A percentile compares a stretch with the other conserved stretches of the same genome.
phyloP scores from a whole-genome alignment of 2,888 invertebrate genomes.

The Agriopis leucophaearia region DNA sequence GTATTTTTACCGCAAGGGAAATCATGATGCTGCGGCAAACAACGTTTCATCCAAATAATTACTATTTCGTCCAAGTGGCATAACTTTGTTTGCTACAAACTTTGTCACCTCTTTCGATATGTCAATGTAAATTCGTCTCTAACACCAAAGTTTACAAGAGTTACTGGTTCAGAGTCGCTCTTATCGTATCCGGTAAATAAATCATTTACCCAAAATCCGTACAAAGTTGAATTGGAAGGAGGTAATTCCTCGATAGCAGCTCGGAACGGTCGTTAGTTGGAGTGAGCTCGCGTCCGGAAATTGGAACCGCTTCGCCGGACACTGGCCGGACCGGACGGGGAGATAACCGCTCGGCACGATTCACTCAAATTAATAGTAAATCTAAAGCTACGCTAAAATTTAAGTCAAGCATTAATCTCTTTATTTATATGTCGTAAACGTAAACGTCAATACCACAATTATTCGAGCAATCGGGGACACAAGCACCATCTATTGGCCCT shows the following conservation, averaged over 20 bases:
- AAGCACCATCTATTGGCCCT: too few species aligned
- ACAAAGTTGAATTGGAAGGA: conserved; percentile 25
- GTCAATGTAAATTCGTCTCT: not conserved
- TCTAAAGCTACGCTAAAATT: conserved; percentile 31
- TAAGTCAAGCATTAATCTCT: conserved; percentile 15
- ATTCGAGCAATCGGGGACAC: too few species aligned
- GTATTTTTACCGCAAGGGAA: too few species aligned
- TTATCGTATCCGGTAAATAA: conserved; percentile 11
- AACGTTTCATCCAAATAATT: too few species aligned
- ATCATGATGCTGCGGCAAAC: too few species aligned
- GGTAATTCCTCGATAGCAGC: conserved; percentile 29
- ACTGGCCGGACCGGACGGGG: conserved; percentile 52
- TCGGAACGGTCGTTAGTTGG: conserved; percentile 41
- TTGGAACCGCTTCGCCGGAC: conserved; percentile 66
- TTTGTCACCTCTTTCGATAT: not conserved
- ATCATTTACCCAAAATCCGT: conserved; percentile 17
- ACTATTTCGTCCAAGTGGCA: too few species aligned
- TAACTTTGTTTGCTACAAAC: not conserved
- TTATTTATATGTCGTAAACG: not conserved
- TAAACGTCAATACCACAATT: too few species aligned
- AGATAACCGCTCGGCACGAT: conserved; percentile 46
- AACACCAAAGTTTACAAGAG: not conserved
- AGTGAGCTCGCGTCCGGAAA: conserved; percentile 65
- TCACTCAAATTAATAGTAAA: conserved; percentile 50
- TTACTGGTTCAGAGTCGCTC: not conserved